Base-by-base conservation (phyloP, 2,888 invertebrate genomes). In the Hirtodrosophila histrioides region DNA sequence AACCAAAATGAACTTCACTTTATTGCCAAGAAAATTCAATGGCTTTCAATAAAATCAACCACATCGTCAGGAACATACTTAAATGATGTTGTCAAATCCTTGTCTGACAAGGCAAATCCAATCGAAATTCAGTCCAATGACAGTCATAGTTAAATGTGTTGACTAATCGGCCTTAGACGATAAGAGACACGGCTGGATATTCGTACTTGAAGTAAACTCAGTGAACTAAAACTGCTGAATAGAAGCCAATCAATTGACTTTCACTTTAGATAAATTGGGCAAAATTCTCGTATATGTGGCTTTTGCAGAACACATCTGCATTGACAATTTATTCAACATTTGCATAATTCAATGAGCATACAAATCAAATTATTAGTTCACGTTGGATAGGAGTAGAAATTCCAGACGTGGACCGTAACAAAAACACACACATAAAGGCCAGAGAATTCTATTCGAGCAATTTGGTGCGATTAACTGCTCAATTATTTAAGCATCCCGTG, bases 391-490 rank as follows among this genome's bases (percentile, higher is more conserved):
- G 24, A 55, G 46, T 46, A 54, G 48, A 45, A 41, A 40, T 46
- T 61, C 49, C 27, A 24, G 9, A 51, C 54, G 50, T 49, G 49
- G 7, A 10, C 40, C 17, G 29, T 10, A 29, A 27, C n/a, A 48
- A 40, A 40, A 44, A 35, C 35, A 45, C 35, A 48, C 31, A 56
- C 17, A 12, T 29, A 36, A 51, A 11, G 53, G 54, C 46, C 29
- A 56, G 43, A 17, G 46, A 51, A 72, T 84, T 78, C 78, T 63
- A 84, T 86, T 80, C 77, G 56, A 85, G 79, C 87, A 85, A 87
- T 85, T 87, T 79, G 68, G 63, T 79, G 83, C 82, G 86, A 85
- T 85, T 85, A 85, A 86, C 87, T 86, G 72, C 75, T 85, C 87
- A 85, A 85, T 85, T 85, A 87, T 85, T 85, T 71, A 85, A 58